A percentile compares a stretch with the other conserved stretches of the same genome.
Conservation (phyloP, 2,888 invertebrate species). For the Gortyna flavago region DNA sequence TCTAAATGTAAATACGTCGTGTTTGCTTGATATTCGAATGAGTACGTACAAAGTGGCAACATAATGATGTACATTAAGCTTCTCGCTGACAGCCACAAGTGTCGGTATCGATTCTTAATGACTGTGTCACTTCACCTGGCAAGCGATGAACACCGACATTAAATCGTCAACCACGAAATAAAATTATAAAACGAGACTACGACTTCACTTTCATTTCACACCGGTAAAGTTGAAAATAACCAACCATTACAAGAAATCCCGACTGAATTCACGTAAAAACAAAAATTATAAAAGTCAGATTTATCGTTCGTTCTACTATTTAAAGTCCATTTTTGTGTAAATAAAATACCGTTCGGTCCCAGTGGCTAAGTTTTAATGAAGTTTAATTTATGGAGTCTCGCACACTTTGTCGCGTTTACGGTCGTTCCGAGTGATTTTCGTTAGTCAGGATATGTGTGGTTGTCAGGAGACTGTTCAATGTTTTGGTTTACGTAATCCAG, state of each 20-base stretch:
- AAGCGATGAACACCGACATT: slow-evolving; percentile 62
- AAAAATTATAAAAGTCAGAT: slow-evolving; percentile 71
- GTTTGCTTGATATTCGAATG: slow-evolving; percentile 54
- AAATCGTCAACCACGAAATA: slow-evolving; percentile 67
- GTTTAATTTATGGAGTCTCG: slow-evolving; percentile 82
- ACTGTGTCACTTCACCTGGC: slow-evolving; percentile 65
- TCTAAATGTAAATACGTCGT: slow-evolving; percentile 58
- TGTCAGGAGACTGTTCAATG: slow-evolving; percentile 73
- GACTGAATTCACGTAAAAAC: slow-evolving; percentile 76
- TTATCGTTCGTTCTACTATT: slow-evolving; percentile 70
- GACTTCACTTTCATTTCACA: slow-evolving; percentile 73
- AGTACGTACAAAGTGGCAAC: slow-evolving; percentile 59
- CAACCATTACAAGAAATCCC: slow-evolving; percentile 76
- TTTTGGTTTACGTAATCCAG: slow-evolving; percentile 82
- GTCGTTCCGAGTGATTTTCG: slow-evolving; percentile 78
- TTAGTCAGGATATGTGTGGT: slow-evolving; percentile 76
- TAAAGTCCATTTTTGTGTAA: slow-evolving; percentile 78
- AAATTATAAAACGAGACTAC: slow-evolving; percentile 63
- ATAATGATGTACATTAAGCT: slow-evolving; percentile 72
- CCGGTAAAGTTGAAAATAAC: slow-evolving; percentile 78
- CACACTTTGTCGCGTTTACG: slow-evolving; percentile 84
- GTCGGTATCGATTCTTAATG: slow-evolving; percentile 70
- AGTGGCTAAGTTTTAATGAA: slow-evolving; percentile 83
- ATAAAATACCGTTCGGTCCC: slow-evolving; percentile 72
- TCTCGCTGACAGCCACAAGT: slow-evolving; percentile 71